Percentiles rank a stretch among this genome's conserved stretches.
Conservation (phyloP, 2,888 invertebrate species). For the Nomada hirtipes region DNA sequence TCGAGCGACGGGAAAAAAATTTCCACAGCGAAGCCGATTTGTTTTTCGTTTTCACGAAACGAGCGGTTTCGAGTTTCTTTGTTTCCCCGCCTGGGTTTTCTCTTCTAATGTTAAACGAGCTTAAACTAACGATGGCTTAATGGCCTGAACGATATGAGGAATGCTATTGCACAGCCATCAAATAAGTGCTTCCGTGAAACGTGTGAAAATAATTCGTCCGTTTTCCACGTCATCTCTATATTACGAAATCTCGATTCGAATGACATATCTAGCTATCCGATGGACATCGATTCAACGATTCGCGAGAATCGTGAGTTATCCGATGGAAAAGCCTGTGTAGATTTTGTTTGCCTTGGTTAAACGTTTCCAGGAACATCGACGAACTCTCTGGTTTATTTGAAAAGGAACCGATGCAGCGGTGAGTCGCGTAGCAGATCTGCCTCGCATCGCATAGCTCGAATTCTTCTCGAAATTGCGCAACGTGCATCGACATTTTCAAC, state of each 20-base stretch:
- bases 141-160: constrained; percentile 22
- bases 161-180: constrained; percentile 35
- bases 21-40: not conserved
- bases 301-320: not conserved
- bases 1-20: not conserved
- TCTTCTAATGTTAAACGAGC: not conserved
- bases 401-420: constrained; percentile 14
- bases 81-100: not conserved
- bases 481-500: not conserved
- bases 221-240: not conserved
- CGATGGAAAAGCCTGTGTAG: not conserved
- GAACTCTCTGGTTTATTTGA: not conserved
- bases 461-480: constrained; percentile 26
- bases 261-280: not conserved
- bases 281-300: not conserved
- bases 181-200: constrained; percentile 26
- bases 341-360: not conserved
- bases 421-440: constrained; percentile 11
- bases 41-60: too few species aligned
- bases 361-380: constrained; percentile 40
- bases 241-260: too few species aligned
- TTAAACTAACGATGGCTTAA: not conserved
- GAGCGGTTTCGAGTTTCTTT: not conserved
- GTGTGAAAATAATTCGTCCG: constrained; percentile 10
- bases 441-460: constrained; percentile 23